Evolutionary conservation across 2,797 vertebrate genomes (phyloP).

Genomic region (Lacerta bilineata): DNA sequence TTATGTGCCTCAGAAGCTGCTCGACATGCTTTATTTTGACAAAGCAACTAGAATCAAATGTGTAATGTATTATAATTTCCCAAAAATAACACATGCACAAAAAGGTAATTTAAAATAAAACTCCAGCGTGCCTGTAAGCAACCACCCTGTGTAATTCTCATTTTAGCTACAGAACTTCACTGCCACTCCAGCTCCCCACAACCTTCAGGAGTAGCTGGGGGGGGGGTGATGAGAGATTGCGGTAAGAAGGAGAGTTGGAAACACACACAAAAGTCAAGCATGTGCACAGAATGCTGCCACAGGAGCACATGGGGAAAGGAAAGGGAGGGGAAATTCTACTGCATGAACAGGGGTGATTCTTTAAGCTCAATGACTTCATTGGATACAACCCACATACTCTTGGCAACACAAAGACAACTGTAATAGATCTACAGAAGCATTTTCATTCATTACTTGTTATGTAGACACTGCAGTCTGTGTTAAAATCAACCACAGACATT

Average conservation of each 20-base stretch:
- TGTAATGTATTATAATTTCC: not conserved
- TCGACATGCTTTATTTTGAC: not conserved
- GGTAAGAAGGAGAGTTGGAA: not conserved
- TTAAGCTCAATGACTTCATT: not conserved
- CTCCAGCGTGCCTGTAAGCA: not conserved
- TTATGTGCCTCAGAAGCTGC: not conserved
- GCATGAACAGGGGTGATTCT: not conserved
- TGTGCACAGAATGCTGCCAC: not conserved
- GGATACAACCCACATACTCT: constrained; percentile 15
- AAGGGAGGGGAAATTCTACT: not conserved
- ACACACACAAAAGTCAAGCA: not conserved
- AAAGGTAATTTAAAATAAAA: not conserved
- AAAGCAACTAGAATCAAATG: not conserved
- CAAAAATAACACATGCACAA: not conserved
- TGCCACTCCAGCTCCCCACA: no score
- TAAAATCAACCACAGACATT: constrained; percentile 35
- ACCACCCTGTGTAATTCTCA: not conserved
- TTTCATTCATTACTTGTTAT: constrained; percentile 45
- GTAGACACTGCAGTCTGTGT: constrained; percentile 35
- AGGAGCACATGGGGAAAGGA: no score
- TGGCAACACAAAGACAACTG: not conserved
- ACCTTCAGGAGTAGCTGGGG: not conserved
- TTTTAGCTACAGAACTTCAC: not conserved
- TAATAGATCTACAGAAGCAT: constrained; percentile 52
- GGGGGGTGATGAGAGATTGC: not conserved